Base-by-base conservation (phyloP, 1,140 invertebrate species). In the Zelostemma sp. region DNA sequence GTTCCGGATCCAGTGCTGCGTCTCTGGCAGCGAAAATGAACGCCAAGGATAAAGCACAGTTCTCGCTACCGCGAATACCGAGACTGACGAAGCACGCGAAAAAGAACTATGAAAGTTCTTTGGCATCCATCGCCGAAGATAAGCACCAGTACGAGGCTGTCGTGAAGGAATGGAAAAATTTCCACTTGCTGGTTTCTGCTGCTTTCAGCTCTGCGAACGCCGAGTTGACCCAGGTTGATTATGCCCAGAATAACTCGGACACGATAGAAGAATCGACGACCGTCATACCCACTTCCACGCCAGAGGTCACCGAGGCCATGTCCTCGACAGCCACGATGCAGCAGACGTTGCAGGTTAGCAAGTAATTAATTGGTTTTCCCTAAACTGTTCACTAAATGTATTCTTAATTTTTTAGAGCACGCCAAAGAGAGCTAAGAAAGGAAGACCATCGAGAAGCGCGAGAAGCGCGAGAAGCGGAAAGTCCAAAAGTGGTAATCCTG, bases 91-190 rank as follows among this genome's bases (percentile, higher is more conserved):
- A 83, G 31, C 71, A 82, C 4, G 49, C 46, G 0, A 49, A 78
- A 72, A 11, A 21, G 15, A 12, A 11, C 33, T n/a, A 15, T 48
- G 0, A 12, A 8, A 1, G n/a, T 33, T 9, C 43, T 19, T 8
- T 1, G 19, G 17, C 18, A 19, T 41, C 21, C 11, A 43, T 4
- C 5, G 0, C 50, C 1, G 49, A 53, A 4, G 62, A 75, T 0
- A 68, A 72, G 40, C 79, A 79, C n/a, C n/a, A 35, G 0, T 59
- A 60, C 0, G 76, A 82, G 15, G 62, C 57, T 6, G 3, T 71
- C 0, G 58, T 16, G 1, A 79, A 76, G 25, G 82, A 83, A 5
- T 85, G 82, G 81, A 82, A 80, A 43, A 84, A 85, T 43, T 48
- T 51, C 17, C 72, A 62, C 2, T 38, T 82, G 1, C 33, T 85